Evolutionary conservation across 23 tunicate species (phyloP), one percentile per base, ranked within the genome.

Genomic region (Ciona savignyi): DNA sequence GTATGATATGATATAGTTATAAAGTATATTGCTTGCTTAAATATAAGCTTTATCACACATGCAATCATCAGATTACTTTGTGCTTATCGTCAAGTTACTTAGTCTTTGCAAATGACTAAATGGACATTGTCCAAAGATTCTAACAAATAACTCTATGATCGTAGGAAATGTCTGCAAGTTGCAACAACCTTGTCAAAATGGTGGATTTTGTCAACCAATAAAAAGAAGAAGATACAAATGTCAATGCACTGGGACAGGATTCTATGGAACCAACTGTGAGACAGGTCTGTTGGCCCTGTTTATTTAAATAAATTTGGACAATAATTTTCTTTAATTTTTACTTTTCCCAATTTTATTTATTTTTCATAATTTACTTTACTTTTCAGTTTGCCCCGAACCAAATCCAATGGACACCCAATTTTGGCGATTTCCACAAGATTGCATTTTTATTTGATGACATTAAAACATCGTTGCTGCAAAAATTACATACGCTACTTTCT

Each of bases 211-310:
- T 51, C 19, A 23, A 27, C 24, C 21, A n/a, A 28, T 27, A 28
- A 23, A 25, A 23, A 73, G 22, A 51, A 73, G 26, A 11, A 9
- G 28, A 0, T 73, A 73, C 34, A n/a, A 23, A 23, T 73, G 77
- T 51, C 30, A 21, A 23, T 73, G 77, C 70, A 73, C 69, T 60
- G 77, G 70, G 15, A 73, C 77, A 49, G 77, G 77, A 15, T 73
- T n/a, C 56, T 51, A 73, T 51, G 77, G 77, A 51, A 51, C 20
- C 22, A 51, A 73, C 29, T 73, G 77, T 73, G 70, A 73, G 23
- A 1, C 62, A 20, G 61, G 74, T 32, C 23, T 70, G 61, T 70
- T n/a, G n/a, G n/a, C n/a, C n/a, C n/a, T n/a, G n/a, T n/a, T n/a
- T n/a, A n/a, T n/a, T n/a, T n/a, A n/a, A n/a, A n/a, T n/a, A n/a